phyloP scores from a whole-genome alignment of 2,113 vertebrate species.

The Camelus bactrianus region DNA sequence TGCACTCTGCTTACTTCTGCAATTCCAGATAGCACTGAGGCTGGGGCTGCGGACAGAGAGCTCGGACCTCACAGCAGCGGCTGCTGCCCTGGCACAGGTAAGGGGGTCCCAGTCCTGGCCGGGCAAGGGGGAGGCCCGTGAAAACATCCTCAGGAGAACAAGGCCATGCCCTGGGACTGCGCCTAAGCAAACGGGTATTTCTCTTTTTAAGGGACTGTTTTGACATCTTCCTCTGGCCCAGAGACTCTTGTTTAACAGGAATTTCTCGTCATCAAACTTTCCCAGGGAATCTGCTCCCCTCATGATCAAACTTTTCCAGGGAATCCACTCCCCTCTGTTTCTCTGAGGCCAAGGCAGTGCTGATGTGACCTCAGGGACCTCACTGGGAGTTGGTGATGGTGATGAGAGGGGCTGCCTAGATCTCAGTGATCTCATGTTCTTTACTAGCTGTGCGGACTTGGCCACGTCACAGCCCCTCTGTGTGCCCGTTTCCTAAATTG shows the following conservation, averaged over 20 bases:
- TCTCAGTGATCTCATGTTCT: background rate
- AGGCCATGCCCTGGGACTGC: background rate
- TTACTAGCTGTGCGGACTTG: background rate
- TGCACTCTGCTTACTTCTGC: constrained; percentile 70
- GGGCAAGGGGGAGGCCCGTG: background rate
- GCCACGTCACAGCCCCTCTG: rapidly evolving
- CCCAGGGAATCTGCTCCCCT: background rate
- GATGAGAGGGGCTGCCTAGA: background rate
- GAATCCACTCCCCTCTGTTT: background rate
- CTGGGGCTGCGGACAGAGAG: background rate
- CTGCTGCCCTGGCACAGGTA: constrained; percentile 1
- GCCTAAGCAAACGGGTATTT: background rate
- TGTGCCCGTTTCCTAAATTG: background rate
- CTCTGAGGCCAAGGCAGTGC: background rate
- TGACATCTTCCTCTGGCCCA: background rate
- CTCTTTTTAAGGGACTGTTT: background rate
- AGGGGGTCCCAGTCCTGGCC: background rate
- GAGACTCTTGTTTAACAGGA: background rate
- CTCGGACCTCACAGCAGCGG: background rate
- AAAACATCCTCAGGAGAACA: background rate
- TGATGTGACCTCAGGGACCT: background rate
- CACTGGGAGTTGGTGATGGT: background rate
- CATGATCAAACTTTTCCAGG: background rate
- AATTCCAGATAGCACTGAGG: constrained; percentile 53
- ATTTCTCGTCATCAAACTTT: background rate